Percentiles rank a stretch among this genome's conserved stretches.
These are phyloP conservation scores for Ara ararauna DNA, from an alignment of 2,797 vertebrate genomes.

Conservation along the genomic window DNA sequence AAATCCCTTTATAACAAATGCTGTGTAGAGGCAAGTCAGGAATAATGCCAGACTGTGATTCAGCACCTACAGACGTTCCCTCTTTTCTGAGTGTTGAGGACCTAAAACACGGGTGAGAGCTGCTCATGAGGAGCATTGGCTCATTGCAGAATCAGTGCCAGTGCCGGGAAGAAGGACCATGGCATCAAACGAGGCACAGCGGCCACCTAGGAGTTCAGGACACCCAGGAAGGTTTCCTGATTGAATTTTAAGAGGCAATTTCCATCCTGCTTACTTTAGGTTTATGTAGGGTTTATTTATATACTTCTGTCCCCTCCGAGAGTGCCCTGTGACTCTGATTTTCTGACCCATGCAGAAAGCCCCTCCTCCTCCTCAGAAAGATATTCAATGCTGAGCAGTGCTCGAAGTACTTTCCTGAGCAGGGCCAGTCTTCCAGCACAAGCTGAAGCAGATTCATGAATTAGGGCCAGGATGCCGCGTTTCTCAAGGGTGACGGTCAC, in stretches of 20 bases:
- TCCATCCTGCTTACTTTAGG: conserved; percentile 49
- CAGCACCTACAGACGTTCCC: neutral
- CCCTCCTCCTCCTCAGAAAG: neutral
- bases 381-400: neutral
- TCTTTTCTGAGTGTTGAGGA: accelerated
- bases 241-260: conserved; percentile 26
- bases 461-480: neutral
- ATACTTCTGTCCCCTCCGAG: neutral
- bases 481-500: conserved; percentile 69
- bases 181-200: accelerated
- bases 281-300: conserved; percentile 49
- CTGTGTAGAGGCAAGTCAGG: neutral
- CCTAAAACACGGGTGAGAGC: neutral
- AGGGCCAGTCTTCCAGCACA: neutral
- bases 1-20: neutral
- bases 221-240: conserved; percentile 6
- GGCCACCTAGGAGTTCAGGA: neutral
- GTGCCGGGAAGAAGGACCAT: accelerated
- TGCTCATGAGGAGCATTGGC: neutral
- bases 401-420: neutral
- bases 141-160: accelerated
- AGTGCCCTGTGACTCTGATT: conserved; percentile 7
- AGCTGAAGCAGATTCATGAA: conserved; percentile 42
- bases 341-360: conserved; percentile 27
- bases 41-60: neutral